A percentile compares a stretch with the other conserved stretches of the same genome.
phyloP scores from a whole-genome alignment of 2,113 vertebrate species.

The Solea senegalensis region DNA sequence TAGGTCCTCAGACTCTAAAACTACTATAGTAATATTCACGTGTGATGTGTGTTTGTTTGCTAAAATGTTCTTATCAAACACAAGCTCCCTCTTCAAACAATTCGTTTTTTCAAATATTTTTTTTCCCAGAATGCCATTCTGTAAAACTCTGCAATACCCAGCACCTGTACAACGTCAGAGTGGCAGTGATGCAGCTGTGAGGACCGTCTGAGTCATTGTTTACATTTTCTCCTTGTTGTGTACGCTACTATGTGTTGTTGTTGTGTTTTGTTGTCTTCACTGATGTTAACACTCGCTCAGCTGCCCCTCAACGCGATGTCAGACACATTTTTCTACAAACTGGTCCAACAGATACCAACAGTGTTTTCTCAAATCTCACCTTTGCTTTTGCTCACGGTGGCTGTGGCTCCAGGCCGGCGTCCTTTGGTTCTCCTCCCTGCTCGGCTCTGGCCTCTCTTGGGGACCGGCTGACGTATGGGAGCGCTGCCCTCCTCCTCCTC shows the following conservation, averaged over 20 bases:
- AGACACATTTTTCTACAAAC: not conserved
- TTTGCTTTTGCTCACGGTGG: slow-evolving; percentile 59
- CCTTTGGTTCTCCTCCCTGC: slow-evolving; percentile 86
- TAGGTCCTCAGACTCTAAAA: no score
- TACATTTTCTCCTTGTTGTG: not conserved
- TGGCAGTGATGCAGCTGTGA: not conserved
- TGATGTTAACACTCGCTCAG: not conserved
- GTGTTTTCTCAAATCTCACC: slow-evolving; percentile 74
- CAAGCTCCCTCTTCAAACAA: not conserved
- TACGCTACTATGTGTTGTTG: no score
- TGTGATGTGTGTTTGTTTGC: no score
- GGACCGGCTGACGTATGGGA: slow-evolving; percentile 52
- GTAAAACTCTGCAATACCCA: not conserved
- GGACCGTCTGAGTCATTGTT: no score
- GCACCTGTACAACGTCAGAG: not conserved
- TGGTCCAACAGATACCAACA: not conserved
- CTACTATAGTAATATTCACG: no score
- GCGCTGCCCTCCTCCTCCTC: slow-evolving; percentile 16
- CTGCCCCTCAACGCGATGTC: not conserved
- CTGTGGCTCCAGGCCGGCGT: slow-evolving; percentile 72
- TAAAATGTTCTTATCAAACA: no score
- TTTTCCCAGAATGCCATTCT: not conserved
- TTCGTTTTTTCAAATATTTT: not conserved
- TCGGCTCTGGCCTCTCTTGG: slow-evolving; percentile 82
- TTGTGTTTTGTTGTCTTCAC: no score